Conservation (phyloP, 2,888 invertebrate genomes). For the Pseudococcus jackbeardsleyi region DNA sequence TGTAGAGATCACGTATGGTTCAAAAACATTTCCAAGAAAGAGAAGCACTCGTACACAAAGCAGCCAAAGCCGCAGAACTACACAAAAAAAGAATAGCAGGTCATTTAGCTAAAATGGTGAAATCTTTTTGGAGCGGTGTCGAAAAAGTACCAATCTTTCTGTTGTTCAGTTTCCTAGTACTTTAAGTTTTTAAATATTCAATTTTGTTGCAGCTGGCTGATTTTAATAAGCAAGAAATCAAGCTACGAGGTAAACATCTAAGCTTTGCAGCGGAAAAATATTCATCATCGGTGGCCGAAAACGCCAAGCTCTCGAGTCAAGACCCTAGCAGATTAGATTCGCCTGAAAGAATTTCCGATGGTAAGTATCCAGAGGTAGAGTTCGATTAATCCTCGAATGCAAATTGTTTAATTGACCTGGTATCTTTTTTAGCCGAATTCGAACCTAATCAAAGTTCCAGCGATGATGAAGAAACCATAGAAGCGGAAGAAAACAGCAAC, state of each 20-base stretch:
- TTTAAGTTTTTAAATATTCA: background rate
- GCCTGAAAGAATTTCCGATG: constrained; percentile 51
- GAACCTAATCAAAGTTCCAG: constrained; percentile 83
- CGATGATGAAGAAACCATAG: constrained; percentile 94
- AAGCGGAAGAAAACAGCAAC: constrained; percentile 70
- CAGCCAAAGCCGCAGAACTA: constrained; percentile 91
- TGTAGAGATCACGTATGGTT: constrained; percentile 87
- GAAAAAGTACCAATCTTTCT: constrained; percentile 79
- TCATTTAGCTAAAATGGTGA: constrained; percentile 92
- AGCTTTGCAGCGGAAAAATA: constrained; percentile 98
- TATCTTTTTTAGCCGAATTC: constrained; percentile 80
- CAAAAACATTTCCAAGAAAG: constrained; percentile 93
- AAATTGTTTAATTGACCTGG: background rate
- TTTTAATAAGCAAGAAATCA: constrained; percentile 87
- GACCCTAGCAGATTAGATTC: constrained; percentile 68
- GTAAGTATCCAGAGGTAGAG: background rate
- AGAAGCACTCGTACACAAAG: constrained; percentile 88
- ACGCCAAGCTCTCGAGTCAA: constrained; percentile 74
- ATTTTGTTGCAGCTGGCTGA: constrained; percentile 80
- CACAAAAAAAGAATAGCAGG: constrained; percentile 88
- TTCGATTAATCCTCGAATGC: background rate
- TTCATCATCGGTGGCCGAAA: constrained; percentile 90
- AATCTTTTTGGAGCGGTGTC: constrained; percentile 95
- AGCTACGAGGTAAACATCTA: constrained; percentile 93
- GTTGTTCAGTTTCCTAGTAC: background rate